Conservation (phyloP, 1,140 invertebrate genomes). For the Hirudo medicinalis region DNA sequence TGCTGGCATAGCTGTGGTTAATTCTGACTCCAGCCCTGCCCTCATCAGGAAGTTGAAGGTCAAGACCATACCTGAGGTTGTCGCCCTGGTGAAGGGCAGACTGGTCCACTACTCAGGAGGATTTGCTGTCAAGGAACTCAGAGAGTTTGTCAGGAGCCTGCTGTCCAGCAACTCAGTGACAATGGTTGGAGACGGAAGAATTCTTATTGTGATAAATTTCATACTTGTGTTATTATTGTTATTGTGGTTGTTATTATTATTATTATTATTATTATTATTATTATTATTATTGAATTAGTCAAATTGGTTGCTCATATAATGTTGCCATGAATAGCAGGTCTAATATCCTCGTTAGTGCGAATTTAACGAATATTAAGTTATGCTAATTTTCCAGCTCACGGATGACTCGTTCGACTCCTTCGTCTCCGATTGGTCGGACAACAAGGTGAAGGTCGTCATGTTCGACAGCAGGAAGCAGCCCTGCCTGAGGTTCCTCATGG, state of each 20-base stretch:
- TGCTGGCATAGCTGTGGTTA: slow-evolving; percentile 55
- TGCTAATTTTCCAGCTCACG: slow-evolving; percentile 45
- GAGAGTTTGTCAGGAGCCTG: slow-evolving; percentile 33
- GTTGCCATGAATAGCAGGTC: too few relatives aligned
- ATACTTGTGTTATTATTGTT: too few relatives aligned
- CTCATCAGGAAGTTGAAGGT: slow-evolving; percentile 64
- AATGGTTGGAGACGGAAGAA: slow-evolving; percentile 16
- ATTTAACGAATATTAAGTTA: too few relatives aligned
- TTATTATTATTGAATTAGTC: not conserved
- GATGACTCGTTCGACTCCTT: slow-evolving; percentile 64
- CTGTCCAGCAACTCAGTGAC: slow-evolving; percentile 31
- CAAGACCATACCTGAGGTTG: slow-evolving; percentile 62
- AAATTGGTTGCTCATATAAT: not conserved
- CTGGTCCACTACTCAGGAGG: slow-evolving; percentile 47
- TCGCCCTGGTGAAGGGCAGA: slow-evolving; percentile 66
- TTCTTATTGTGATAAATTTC: not conserved
- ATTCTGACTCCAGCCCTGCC: slow-evolving; percentile 62
- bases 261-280: not conserved
- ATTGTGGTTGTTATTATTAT: not conserved
- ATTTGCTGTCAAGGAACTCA: slow-evolving; percentile 28
- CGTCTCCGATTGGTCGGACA: slow-evolving; percentile 72
- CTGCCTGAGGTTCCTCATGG: slow-evolving; percentile 69
- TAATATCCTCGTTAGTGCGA: too few relatives aligned
- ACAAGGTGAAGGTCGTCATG: slow-evolving; percentile 72
- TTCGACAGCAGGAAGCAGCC: slow-evolving; percentile 64